Base-by-base conservation (phyloP, 1,140 invertebrate genomes). In the Drosophila nikananu region DNA sequence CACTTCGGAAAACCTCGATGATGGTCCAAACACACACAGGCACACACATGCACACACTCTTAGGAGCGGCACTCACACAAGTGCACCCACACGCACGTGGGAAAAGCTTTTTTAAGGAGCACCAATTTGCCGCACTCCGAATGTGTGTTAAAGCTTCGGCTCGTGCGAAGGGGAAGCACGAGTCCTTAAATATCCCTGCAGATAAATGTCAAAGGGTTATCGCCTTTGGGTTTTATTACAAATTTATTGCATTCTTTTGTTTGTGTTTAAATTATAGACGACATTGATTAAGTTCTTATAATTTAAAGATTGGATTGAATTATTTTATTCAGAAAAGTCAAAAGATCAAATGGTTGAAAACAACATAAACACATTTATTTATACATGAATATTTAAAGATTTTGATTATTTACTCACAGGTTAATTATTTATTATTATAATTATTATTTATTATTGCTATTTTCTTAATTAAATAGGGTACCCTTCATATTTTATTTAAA, bases 41-140 rank as follows among this genome's bases (percentile, higher is more conserved):
- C 66, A 52, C 76, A 55, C 59, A 58, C 7, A 19, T 63, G 49
- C 76, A 55, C 59, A 58, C 7, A 19, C 41, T 17, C 21, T 30
- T 5, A 23, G n/a, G n/a, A 37, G 55, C 59, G 39, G 62, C 25
- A 63, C 37, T 51, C 19, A 21, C 48, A 52, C 61, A 46, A 12
- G 8, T n/a, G 49, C 23, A 27, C 12, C 0, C 52, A 58, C 44
- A 41, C 21, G 9, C 27, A 32, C n/a, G 23, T 48, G 12, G 64
- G 17, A 21, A 32, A 72, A 73, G 70, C 44, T 73, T 27, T 41
- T 27, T 0, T 5, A 23, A 17, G 48, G 27, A 30, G 44, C 0
- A 2, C 23, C 12, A 76, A 71, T 83, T 87, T 80, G 83, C 83
- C 83, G 72, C 55, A 89, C 58, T 87, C 83, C 84, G 83, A 87